Evolutionary conservation across 2,113 vertebrate species (phyloP), one percentile per base, ranked within the genome.

Genomic region (Ceratotherium simum): DNA sequence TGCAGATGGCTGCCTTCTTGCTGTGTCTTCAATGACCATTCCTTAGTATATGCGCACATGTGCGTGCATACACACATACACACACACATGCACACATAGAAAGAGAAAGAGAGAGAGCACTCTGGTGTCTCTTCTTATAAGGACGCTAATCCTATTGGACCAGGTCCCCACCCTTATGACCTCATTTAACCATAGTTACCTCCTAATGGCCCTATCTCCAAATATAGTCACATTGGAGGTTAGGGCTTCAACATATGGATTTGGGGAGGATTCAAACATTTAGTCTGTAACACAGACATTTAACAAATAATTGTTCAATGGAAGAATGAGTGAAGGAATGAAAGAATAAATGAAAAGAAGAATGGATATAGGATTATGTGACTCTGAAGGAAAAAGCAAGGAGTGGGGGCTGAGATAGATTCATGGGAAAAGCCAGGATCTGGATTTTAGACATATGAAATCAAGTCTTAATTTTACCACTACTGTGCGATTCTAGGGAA

Each of bases 261-360:
- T 92, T 96, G n/a, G 42, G 33, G 29, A 90, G 54, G 39, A 89
- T 31, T 62, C 13, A 85, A 21, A 48, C 2, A 48, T 65, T 87
- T 25, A 90, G 21, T 69, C 21, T 11, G 25, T 58, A 51, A 81
- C 6, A 87, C n/a, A 72, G 56, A 89, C 14, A 72, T 72, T 92
- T 87, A 85, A 85, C 4, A 84, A 80, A 54, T 90, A 92, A 62
- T 64, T 93, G 31, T 56, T 89, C 56, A 78, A 9, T 60, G 29
- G 80, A 80, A 64, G 10, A 93, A 64, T 82, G 67, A 88, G 48
- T 81, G 58, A 83, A 87, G 64, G 60, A 84, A 91, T 62, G n/a
- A 46, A 69, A 75, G 58, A 42, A 42, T 56, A 54, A 23, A 39
- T 23, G 11, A 70, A 46, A 64, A 29, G 78, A 78, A 64, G 46